Evolutionary conservation across 1,140 invertebrate species (phyloP), one percentile per base, ranked within the genome.

Genomic region (Dendroctonus ponderosae): DNA sequence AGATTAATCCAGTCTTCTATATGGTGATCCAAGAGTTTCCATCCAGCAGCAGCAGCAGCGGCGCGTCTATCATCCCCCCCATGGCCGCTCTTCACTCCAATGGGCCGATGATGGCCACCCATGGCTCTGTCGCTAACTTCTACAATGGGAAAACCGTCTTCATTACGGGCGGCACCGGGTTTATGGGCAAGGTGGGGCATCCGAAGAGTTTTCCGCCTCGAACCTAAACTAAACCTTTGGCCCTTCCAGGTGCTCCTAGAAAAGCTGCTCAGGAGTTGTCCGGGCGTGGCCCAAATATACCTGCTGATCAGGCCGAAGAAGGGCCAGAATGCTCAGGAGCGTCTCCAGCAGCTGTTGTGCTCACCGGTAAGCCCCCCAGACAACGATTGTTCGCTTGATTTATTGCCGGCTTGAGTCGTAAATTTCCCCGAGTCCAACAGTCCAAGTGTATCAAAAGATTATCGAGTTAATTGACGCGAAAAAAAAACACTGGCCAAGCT

Each of bases 241-340:
- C 12, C 12, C 4, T 52, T 37, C n/a, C 41, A 68, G 66, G 86
- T 89, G 3, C 76, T 91, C 54, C 76, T 91, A 57, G 89, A 91
- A 74, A 91, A 91, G 77, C 75, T 91, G 39, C 79, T 91, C 15
- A 80, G 88, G 70, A 84, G 84, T 56, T 92, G 90, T 81, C 83
- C 85, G 4, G 83, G 82, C 15, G 75, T 91, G 8, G 80, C 80
- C 15, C 82, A 76, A 37, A 83, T 92, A 37, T 91, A 88, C 70
- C 79, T 90, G 48, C 80, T 91, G 4, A 83, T 91, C 61, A 79
- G 90, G 58, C 80, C 85, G 9, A 90, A 90, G 73, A 82, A 82
- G 71, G 83, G 82, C 6, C 85, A 87, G 70, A 39, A 80, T 80
- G 72, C 79, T 74, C 68, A 80, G 79, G 62, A 75, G 71, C 62